phyloP scores from a whole-genome alignment of 2,797 vertebrate species.

The Zenarchopterus dispar region DNA sequence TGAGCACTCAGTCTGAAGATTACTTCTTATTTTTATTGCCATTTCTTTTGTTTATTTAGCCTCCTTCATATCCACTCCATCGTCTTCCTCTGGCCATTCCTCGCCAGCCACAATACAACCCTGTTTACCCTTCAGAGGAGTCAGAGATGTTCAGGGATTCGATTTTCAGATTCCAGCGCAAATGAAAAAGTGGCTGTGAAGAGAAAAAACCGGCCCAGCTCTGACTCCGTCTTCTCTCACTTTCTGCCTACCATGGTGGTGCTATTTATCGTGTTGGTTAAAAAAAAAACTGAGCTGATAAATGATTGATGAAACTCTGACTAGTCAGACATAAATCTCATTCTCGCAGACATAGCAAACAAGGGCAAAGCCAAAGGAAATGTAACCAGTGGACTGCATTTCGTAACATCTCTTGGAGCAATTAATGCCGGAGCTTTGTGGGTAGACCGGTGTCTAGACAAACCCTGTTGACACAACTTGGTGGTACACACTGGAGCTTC shows the following conservation, averaged over 20 bases:
- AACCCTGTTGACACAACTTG: constrained; percentile 20
- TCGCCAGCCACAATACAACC: constrained; percentile 39
- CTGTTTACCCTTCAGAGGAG: constrained; percentile 49
- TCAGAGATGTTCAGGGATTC: constrained; percentile 39
- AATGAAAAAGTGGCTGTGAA: constrained; percentile 51
- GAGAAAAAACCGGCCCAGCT: background rate
- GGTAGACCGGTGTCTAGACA: constrained; percentile 29
- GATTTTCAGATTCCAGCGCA: constrained; percentile 63
- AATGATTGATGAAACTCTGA: constrained; percentile 60
- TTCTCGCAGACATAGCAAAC: constrained; percentile 31
- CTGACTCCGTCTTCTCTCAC: constrained; percentile 12
- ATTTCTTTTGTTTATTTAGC: constrained; percentile 50
- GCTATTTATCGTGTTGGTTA: constrained; percentile 21
- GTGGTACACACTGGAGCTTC: constrained; percentile 16
- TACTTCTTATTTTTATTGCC: constrained; percentile 2
- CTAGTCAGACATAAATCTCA: constrained; percentile 39
- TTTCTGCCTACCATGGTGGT: constrained; percentile 25
- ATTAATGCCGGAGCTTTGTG: constrained; percentile 33
- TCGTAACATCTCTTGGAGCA: constrained; percentile 33
- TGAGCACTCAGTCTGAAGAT: constrained; percentile 23
- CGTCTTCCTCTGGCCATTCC: constrained; percentile 22
- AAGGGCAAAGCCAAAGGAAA: constrained; percentile 28
- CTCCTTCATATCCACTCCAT: constrained; percentile 20
- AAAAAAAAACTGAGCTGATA: constrained; percentile 45
- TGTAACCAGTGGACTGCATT: constrained; percentile 24